Evolutionary conservation across 1,140 invertebrate genomes (phyloP), one percentile per base, ranked within the genome.

Genomic region (Rhopalosiphum padi): DNA sequence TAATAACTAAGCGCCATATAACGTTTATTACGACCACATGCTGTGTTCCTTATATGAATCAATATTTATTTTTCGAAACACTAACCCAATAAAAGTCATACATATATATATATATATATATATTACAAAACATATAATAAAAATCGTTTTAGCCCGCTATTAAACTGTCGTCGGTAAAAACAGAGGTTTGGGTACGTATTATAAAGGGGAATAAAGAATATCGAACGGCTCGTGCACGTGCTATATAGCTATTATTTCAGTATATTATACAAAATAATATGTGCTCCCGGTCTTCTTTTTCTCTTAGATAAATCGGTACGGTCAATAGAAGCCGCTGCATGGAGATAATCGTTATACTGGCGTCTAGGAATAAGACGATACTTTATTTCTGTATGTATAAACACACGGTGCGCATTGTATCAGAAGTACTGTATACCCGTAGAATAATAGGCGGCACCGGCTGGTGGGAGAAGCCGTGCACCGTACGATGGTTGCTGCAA

Each of bases 261-360:
- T 77, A 22, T 83, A 8, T 46, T 18, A 15, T 25, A 85, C 37
- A 41, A 41, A 85, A 41, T 85, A 43, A 11, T 11, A 53, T 35
- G 21, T 2, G n/a, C 25, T n/a, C 43, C 46, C 87, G n/a, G 7
- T 35, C n/a, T 41, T 85, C 25, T 53, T 88, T 88, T 51, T 37
- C 86, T 51, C 21, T 37, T 53, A 23, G 1, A 77, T 53, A 88
- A 53, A 51, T 88, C 87, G 7, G 18, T n/a, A 88, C n/a, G 46
- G 51, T 88, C 87, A 21, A 37, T 37, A 88, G 48, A 88, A 35
- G n/a, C 35, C 82, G 15, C 86, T n/a, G 30, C 7, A 23, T 30
- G n/a, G 87, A 53, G 46, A 88, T 88, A 88, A 88, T 88, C 48
- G 48, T 53, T 53, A 9, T 46, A 86, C 30, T 88, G 87, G 87